Conservation (phyloP, 1,140 invertebrate species). For the Drosophila equinoxialis region DNA sequence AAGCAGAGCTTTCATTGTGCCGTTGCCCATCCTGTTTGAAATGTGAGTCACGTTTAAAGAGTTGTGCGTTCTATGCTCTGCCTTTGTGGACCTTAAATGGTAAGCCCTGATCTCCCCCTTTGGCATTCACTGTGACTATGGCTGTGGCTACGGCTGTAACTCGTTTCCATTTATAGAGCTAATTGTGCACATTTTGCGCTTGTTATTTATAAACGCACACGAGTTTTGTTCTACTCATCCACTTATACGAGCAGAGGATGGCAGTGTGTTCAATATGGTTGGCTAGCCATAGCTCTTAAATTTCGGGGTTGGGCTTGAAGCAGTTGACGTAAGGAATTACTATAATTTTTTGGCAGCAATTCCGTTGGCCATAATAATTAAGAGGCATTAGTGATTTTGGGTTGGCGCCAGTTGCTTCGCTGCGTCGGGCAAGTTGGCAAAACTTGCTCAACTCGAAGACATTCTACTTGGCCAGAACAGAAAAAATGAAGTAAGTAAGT, state of each 20-base stretch:
- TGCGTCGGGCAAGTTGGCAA: constrained; percentile 35
- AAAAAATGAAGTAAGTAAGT: too few species aligned
- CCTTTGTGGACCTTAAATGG: constrained; percentile 61
- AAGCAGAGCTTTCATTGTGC: constrained; percentile 25
- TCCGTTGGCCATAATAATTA: constrained; percentile 38
- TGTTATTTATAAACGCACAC: constrained; percentile 71
- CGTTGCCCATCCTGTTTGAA: constrained; percentile 39
- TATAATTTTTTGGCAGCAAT: constrained; percentile 37
- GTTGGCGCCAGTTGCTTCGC: constrained; percentile 34
- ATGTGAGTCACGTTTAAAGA: constrained; percentile 76
- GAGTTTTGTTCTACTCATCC: constrained; percentile 32
- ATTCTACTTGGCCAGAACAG: neutral
- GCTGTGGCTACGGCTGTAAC: constrained; percentile 21
- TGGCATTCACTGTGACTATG: constrained; percentile 10
- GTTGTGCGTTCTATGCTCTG: constrained; percentile 45
- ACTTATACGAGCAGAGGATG: neutral
- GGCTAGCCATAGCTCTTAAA: neutral
- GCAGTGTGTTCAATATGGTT: constrained; percentile 17
- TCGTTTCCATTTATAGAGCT: constrained; percentile 69
- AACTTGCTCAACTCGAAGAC: constrained; percentile 18
- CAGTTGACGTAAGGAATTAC: constrained; percentile 18
- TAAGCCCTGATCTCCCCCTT: constrained; percentile 32
- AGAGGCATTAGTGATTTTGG: constrained; percentile 49
- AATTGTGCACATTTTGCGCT: constrained; percentile 78
- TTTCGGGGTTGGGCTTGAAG: neutral